Base-by-base conservation (phyloP, 2,888 invertebrate species). In the Chloromyia formosa region DNA sequence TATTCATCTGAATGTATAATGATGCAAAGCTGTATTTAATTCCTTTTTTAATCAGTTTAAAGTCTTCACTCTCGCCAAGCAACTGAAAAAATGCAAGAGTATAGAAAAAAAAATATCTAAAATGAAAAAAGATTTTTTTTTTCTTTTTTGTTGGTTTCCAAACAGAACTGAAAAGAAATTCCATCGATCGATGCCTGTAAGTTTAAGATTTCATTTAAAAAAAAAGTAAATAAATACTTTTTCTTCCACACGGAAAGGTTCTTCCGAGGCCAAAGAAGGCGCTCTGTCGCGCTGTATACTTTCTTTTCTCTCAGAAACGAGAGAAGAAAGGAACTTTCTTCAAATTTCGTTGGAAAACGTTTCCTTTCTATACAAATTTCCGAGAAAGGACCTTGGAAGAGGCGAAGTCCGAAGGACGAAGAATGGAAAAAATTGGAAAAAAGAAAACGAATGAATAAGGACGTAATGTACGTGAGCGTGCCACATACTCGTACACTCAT, bases 181-280 rank as follows among this genome's bases (percentile, higher is more conserved):
- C 27, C 7, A 35, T 35, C 27, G 27, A 35, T 35, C 27, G 27
- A 35, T 35, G 7, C 27, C 27, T 4, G 27, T 35, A 35, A 35
- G 27, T 35, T 35, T 35, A 35, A 35, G 27, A 35, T 35, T 35
- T 35, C 27, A 35, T 35, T 35, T 35, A 7, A 35, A 35, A 35
- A 35, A 35, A 35, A 35, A 35, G 16, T 62, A n/a, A n/a, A n/a
- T 27, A 35, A 61, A 35, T 62, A 62, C 40, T 62, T 62, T 62
- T 40, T 1, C 10, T 18, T 35, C 27, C 27, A 2, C 27, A 7
- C 7, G 27, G 62, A 16, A 62, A 62, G 16, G 62, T 14, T 27
- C 27, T 5, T 12, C 2, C 49, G 16, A 49, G 49, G 49, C 49
- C 49, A 49, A 49, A 12, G 49, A 12, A 49, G 49, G 27, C 16